Base-by-base conservation (phyloP, 2,113 vertebrate species). In the Hylia prasina region DNA sequence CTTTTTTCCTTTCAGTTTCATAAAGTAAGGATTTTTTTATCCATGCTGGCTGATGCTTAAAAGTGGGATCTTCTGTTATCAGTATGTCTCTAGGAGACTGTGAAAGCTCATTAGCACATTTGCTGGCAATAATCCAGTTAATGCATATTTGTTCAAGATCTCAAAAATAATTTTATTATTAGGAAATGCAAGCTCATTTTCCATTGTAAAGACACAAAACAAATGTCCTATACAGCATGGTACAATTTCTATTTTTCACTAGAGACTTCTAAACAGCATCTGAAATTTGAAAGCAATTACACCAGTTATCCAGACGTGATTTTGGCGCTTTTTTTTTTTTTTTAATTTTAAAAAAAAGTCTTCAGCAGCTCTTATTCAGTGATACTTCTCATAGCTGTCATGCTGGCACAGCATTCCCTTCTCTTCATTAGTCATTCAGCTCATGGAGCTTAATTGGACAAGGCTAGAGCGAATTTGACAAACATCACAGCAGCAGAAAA, bases 401-500 rank as follows among this genome's bases (percentile, higher is more conserved):
- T 11, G 72, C 97, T 98, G 97, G 98, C 96, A 91, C 83, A 57
- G 84, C 27, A 7, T 94, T 98, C 90, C 95, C 95, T 94, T 98
- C 97, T 98, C 98, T 97, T 98, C 98, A 98, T 98, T 98, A 98
- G 98, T 98, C 98, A 98, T 98, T 98, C 98, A 98, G 94, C 97
- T 98, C 98, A 98, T 98, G 98, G 95, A 98, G 98, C 98, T 98
- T 98, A 98, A 98, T 98, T 98, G 98, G 98, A 98, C 98, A 98
- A 98, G 98, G 98, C 98, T 98, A 98, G 98, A 98, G 98, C 1
- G 96, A 98, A 98, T 98, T 98, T 98, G 98, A 98, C 98, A 98
- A 98, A 98, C 98, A 98, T 98, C 98, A 98, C 98, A 98, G 98
- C 98, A 97, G 98, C 98, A 98, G 98, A 98, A 98, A 98, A 98